Conservation (phyloP, 2,797 vertebrate genomes). For the Falco novaeseelandiae region DNA sequence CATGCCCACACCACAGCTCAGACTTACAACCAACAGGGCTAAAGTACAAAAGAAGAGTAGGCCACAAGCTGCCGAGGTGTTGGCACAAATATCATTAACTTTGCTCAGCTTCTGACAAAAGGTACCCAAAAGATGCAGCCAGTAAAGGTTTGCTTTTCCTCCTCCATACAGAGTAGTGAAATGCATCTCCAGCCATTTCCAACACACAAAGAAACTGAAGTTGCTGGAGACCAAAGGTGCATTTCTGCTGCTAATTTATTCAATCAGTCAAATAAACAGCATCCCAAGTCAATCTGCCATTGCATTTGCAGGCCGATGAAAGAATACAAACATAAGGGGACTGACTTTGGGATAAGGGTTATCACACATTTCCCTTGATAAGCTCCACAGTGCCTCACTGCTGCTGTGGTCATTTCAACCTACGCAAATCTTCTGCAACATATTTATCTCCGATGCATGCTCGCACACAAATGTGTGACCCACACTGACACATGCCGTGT, state of each 20-base stretch:
- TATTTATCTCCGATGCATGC: background rate
- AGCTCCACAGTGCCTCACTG: background rate
- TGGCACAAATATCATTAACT: background rate
- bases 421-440: background rate
- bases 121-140: fast-evolving
- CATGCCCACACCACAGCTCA: background rate
- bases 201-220: background rate
- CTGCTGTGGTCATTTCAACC: background rate
- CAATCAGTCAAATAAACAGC: background rate
- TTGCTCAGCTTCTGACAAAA: background rate
- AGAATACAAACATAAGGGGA: background rate
- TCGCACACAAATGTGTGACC: fast-evolving
- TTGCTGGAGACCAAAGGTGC: background rate
- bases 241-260: background rate
- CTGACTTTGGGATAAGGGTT: background rate
- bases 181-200: background rate
- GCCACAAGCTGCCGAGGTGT: background rate
- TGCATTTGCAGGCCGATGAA: background rate
- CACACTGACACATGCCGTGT: fast-evolving
- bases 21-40: background rate
- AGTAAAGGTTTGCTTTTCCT: background rate
- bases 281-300: background rate
- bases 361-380: background rate
- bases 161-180: fast-evolving
- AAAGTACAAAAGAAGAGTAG: background rate